Conservation (phyloP, 2,113 vertebrate species). For the Cottus gobio region DNA sequence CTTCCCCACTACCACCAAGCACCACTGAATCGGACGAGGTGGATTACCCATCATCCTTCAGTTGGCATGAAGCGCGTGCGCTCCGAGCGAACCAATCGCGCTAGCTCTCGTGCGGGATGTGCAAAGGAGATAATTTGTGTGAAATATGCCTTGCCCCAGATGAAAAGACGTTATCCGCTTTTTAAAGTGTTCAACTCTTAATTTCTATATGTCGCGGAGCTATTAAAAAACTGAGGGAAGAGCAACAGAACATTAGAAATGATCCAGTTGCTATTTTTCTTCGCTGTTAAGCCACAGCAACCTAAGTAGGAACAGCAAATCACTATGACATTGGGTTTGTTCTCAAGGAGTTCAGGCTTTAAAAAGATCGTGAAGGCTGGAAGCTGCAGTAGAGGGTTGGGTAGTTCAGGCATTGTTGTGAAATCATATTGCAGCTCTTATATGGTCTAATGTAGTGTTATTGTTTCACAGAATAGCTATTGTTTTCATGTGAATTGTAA, state of each 20-base stretch:
- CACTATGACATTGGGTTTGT: constrained; percentile 8
- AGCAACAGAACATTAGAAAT: constrained; percentile 37
- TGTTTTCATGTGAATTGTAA: not conserved
- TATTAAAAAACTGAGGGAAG: constrained; percentile 45
- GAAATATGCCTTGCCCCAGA: constrained; percentile 72
- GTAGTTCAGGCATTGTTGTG: not conserved
- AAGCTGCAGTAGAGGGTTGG: not conserved
- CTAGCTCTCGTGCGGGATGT: constrained; percentile 42
- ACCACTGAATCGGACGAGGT: constrained; percentile 59
- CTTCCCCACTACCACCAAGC: constrained; percentile 30
- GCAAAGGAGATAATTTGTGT: constrained; percentile 76
- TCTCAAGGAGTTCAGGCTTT: not conserved
- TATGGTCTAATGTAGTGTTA: not conserved
- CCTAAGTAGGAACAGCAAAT: not conserved
- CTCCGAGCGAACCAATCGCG: constrained; percentile 67
- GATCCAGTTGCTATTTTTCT: constrained; percentile 45
- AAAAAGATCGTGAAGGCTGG: not conserved
- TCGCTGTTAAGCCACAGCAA: constrained; percentile 10
- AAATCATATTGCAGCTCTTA: not conserved
- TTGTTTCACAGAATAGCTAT: not conserved
- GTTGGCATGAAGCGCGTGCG: constrained; percentile 66
- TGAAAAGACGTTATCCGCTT: constrained; percentile 68
- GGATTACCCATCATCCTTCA: constrained; percentile 77
- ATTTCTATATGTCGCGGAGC: constrained; percentile 59
- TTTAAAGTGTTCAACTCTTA: constrained; percentile 65